phyloP scores from a whole-genome alignment of 2,888 invertebrate species.

The Dryobotodes eremita region DNA sequence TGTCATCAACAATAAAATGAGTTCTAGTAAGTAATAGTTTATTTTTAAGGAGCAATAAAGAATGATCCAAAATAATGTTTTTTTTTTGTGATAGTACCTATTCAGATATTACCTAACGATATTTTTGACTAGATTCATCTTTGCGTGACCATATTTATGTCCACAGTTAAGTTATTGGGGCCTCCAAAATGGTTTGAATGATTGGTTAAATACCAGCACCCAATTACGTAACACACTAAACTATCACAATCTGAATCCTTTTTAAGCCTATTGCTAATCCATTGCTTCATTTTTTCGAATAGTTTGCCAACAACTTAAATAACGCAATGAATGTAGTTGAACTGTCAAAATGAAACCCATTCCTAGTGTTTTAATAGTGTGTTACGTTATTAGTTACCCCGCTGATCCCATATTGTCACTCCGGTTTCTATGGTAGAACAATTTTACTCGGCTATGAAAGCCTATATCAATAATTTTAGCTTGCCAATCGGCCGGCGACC shows the following conservation, averaged over 20 bases:
- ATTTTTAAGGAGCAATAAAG: conserved; percentile 65
- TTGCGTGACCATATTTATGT: too few species aligned
- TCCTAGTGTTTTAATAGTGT: too few species aligned
- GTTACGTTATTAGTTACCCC: too few species aligned
- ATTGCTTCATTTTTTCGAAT: too few species aligned
- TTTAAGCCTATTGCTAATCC: too few species aligned
- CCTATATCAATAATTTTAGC: background rate
- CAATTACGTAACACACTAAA: too few species aligned
- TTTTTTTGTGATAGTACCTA: background rate
- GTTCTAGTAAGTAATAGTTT: conserved; percentile 54
- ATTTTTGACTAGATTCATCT: background rate
- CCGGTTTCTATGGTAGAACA: background rate
- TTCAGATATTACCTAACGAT: background rate
- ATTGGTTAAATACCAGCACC: background rate
- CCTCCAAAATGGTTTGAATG: background rate
- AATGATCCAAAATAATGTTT: conserved; percentile 35
- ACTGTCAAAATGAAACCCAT: too few species aligned
- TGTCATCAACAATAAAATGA: conserved; percentile 52
- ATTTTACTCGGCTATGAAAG: background rate
- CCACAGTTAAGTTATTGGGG: background rate
- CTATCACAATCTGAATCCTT: too few species aligned
- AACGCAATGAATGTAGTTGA: too few species aligned
- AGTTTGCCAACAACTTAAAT: too few species aligned
- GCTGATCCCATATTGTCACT: too few species aligned
- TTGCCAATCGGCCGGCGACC: too few species aligned